Conservation (phyloP, 2,113 vertebrate genomes). For the Eupsittula cactorum region DNA sequence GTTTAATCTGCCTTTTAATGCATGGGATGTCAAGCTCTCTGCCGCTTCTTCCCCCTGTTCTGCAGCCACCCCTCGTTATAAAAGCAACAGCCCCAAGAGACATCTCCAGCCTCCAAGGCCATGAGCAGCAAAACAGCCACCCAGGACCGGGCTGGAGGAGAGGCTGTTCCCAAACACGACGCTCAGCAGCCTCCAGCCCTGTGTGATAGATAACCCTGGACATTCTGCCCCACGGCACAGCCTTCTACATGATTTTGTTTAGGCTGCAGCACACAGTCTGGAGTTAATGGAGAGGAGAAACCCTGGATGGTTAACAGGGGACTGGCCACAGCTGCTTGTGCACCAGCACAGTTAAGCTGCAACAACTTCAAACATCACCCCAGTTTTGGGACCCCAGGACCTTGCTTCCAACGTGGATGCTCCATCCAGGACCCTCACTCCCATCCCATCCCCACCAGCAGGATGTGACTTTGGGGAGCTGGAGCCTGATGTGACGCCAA, state of each 20-base stretch:
- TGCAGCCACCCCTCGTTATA: not conserved
- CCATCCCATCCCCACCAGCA: not conserved
- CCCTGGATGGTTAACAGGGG: accelerated
- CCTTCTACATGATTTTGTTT: not conserved
- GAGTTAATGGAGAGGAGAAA: not conserved
- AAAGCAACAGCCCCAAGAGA: not conserved
- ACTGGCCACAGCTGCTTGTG: accelerated
- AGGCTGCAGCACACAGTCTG: not conserved
- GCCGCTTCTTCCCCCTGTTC: not conserved
- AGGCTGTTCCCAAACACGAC: not conserved
- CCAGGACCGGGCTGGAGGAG: not conserved
- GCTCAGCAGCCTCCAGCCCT: not conserved
- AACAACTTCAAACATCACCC: not conserved
- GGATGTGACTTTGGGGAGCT: not conserved
- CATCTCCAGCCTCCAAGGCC: not conserved
- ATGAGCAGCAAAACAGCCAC: not conserved
- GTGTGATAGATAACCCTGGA: accelerated
- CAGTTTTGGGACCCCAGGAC: not conserved
- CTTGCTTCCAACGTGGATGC: accelerated
- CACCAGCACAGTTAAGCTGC: not conserved
- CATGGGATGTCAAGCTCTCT: not conserved
- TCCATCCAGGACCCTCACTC: accelerated
- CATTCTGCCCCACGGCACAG: not conserved
- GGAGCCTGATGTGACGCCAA: not conserved
- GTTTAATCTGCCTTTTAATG: not conserved